Evolutionary conservation across 2,888 invertebrate species (phyloP), one percentile per base, ranked within the genome.

Genomic region (Hesperia comma): DNA sequence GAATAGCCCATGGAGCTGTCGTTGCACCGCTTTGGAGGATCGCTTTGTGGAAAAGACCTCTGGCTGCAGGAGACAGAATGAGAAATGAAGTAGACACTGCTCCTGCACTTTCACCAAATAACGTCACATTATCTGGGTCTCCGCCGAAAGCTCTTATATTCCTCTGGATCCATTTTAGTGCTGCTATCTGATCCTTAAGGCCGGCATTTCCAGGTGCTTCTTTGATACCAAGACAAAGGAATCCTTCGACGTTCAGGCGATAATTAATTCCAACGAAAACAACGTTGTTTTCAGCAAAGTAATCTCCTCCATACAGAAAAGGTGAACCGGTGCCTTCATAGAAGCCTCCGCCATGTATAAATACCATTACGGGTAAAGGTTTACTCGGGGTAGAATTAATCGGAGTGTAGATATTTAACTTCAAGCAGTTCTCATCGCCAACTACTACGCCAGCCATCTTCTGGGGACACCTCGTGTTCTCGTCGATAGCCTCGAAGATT

Each of bases 181-280:
- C 92, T 1, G 90, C 90, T 66, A 91, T 77, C 72, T 92, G 92
- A 71, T 92, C 92, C 71, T 94, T 95, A 1, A 95, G 78, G 0
- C 94, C 95, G 60, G 94, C 94, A 76, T 95, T 95, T 3, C 95
- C 95, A 0, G 95, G 95, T 0, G 94, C 95, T 78, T 94, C 94
- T 70, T 86, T 83, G 14, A 94, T 94, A 12, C 94, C 94, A 1
- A 95, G 89, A 61, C 95, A 95, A 0, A 95, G 83, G 73, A 95
- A 95, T 0, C 95, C 95, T 75, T 95, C 85, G 0, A 94, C 92
- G 3, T 93, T 94, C 2, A 93, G 75, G 70, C 95, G 88, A 71
- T 95, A 95, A 77, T 94, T 95, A 0, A 95, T 80, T 0, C 94
- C 94, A 0, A 95, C 94, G 61, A 94, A 85, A 1, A 95, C 83